These are phyloP conservation scores for Rhynchotus rufescens DNA, from an alignment of 2,797 vertebrate species.

Conservation along the genomic window DNA sequence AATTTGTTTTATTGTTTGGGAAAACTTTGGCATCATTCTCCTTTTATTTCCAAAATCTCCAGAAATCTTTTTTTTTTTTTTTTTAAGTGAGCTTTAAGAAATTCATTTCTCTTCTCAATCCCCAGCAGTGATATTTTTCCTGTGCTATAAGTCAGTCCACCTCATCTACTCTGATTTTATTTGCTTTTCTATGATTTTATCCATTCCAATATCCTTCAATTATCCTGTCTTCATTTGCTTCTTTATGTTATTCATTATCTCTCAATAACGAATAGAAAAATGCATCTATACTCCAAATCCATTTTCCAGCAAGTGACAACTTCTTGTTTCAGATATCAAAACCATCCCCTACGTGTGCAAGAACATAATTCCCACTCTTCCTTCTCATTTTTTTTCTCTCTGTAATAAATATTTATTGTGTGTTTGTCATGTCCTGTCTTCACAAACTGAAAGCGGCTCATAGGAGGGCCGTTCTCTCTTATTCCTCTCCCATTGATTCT, in stretches of 20 bases:
- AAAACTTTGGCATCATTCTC: background rate
- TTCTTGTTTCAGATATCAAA: background rate
- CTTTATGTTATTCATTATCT: background rate
- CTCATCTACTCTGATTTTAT: background rate
- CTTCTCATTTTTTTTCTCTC: background rate
- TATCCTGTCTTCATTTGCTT: background rate
- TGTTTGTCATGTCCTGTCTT: background rate
- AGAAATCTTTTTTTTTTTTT: background rate
- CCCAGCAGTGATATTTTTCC: background rate
- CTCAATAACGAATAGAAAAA: background rate
- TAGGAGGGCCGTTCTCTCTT: background rate
- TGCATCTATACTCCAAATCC: background rate
- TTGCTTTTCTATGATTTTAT: background rate
- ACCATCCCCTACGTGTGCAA: background rate
- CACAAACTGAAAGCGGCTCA: background rate
- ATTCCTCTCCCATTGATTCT: background rate
- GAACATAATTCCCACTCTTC: background rate
- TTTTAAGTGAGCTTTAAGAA: background rate
- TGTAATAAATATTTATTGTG: background rate
- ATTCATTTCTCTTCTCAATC: background rate
- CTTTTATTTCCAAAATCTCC: background rate
- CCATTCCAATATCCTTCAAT: background rate
- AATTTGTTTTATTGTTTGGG: background rate
- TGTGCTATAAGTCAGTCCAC: background rate
- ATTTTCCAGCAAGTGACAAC: background rate